Base-by-base conservation (phyloP, 2,888 invertebrate genomes). In the Euproctis similis region DNA sequence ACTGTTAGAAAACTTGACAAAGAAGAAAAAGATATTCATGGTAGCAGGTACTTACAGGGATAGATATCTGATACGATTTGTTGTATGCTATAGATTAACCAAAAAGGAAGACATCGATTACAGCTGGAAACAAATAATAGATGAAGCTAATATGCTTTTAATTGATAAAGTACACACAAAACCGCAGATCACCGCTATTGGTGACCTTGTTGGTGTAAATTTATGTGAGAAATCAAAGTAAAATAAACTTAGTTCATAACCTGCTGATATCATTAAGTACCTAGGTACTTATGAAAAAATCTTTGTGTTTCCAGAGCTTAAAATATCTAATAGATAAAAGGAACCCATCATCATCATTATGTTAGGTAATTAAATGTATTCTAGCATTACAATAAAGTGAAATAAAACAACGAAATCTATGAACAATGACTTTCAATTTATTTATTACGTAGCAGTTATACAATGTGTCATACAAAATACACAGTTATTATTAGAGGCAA, bases 11-110 rank as follows among this genome's bases (percentile, higher is more conserved):
- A 88, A 86, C 30, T 80, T 97, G 24, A 92, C 90, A 40, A 88
- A 88, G 18, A 87, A 92, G 31, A 93, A 91, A 51, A 88, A 91
- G 41, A 88, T 97, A 30, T 96, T 92, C 58, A 86, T 97, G 63
- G 91, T 95, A 20, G 92, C 95, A 3, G 92, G 93, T 2, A 88
- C 86, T 24, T 89, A 90, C 44, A 86, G 87, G 13, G 89, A 87
- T 0, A 87, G 86, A 31, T 89, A 89, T 52, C 88, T 95, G 23
- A 86, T 96, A 14, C 86, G 97, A 23, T 94, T 96, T 59, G 94
- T 90, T 0, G 81, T 97, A 1, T 94, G 95, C 61, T 93, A 94
- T 24, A 85, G 91, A 30, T 71, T 88, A 18, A 90, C 92, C 0
- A 87, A 87, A 28, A 86, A 86, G 12, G 78, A 86, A 11, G 96